These are phyloP conservation scores for Anarrhichthys ocellatus DNA, from an alignment of 2,113 vertebrate genomes.

Conservation along the genomic window DNA sequence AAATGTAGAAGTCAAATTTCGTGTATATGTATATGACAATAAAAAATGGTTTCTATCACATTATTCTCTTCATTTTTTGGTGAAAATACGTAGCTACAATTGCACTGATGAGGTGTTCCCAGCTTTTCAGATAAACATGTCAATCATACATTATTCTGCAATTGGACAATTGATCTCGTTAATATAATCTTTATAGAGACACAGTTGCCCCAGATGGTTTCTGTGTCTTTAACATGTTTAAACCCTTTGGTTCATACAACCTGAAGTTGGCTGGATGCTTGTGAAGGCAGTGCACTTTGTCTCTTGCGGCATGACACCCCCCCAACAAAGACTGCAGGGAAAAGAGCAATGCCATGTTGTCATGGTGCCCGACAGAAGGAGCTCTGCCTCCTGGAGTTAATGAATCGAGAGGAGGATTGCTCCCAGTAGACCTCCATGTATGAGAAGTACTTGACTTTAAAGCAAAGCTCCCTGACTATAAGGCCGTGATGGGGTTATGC, in stretches of 20 bases:
- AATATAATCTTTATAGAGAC: slow-evolving; percentile 17
- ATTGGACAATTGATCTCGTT: slow-evolving; percentile 10
- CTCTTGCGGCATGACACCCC: slow-evolving; percentile 55
- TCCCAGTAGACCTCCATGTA: slow-evolving; percentile 68
- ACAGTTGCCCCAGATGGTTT: neutral
- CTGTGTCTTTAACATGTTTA: slow-evolving; percentile 35
- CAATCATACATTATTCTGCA: slow-evolving; percentile 30
- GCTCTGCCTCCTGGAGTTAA: slow-evolving; percentile 72
- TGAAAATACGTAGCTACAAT: neutral
- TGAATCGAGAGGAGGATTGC: slow-evolving; percentile 76
- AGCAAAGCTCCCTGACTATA: slow-evolving; percentile 62
- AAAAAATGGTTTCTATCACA: no score
- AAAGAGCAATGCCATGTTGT: slow-evolving; percentile 76
- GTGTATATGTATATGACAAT: no score
- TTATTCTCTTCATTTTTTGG: neutral
- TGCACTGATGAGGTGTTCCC: neutral
- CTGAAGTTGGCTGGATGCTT: slow-evolving; percentile 56
- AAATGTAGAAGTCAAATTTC: no score
- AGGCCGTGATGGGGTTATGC: slow-evolving; percentile 22
- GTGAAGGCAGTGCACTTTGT: slow-evolving; percentile 62
- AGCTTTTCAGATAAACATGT: slow-evolving; percentile 31
- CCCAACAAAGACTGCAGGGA: slow-evolving; percentile 48
- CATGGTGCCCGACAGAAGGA: slow-evolving; percentile 75
- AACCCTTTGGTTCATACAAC: slow-evolving; percentile 50
- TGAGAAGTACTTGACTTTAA: slow-evolving; percentile 75